These are phyloP conservation scores for Orthonyx spaldingii DNA, from an alignment of 2,113 vertebrate species.

Conservation along the genomic window DNA sequence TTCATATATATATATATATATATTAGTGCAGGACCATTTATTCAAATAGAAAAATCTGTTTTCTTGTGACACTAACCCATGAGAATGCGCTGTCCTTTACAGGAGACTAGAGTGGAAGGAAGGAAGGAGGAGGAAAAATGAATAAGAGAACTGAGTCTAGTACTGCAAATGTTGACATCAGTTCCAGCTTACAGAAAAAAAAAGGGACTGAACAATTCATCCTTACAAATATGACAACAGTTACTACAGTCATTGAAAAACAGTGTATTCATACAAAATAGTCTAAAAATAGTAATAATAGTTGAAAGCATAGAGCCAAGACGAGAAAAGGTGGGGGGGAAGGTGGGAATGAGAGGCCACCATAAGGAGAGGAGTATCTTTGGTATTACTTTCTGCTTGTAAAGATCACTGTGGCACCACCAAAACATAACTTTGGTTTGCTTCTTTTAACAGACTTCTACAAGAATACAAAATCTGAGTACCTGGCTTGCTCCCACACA, in stretches of 20 bases:
- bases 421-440: neutral
- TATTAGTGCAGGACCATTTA: neutral
- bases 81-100: neutral
- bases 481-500: conserved; percentile 83
- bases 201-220: neutral
- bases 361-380: neutral
- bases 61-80: neutral
- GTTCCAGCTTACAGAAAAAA: neutral
- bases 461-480: neutral
- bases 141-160: neutral
- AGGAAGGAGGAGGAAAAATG: neutral
- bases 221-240: neutral
- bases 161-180: neutral
- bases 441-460: neutral
- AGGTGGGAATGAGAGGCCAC: neutral
- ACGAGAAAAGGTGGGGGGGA: neutral
- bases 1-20: neutral
- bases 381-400: neutral
- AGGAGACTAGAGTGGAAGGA: neutral
- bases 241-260: neutral
- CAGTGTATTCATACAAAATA: neutral
- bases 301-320: neutral
- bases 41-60: neutral
- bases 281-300: neutral
- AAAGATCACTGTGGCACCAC: neutral